These are phyloP conservation scores for Phrynocephalus forsythii DNA, from an alignment of 2,797 vertebrate genomes.

Conservation along the genomic window DNA sequence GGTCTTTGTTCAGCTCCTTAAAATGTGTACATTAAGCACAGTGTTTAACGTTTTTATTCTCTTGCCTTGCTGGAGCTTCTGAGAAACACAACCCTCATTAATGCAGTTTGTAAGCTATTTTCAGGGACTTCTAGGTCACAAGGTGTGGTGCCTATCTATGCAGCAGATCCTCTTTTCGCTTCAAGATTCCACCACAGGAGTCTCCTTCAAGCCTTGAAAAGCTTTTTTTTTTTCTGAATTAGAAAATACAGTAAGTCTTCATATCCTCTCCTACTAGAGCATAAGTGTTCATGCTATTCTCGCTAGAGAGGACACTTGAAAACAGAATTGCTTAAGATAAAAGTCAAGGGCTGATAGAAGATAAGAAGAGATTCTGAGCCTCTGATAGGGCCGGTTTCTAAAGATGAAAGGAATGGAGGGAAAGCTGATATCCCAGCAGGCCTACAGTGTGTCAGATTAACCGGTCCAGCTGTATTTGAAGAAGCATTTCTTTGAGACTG, in stretches of 20 bases:
- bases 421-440: constrained; percentile 7
- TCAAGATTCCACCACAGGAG: background rate
- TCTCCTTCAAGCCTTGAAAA: constrained; percentile 7
- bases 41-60: background rate
- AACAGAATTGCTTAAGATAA: constrained; percentile 43
- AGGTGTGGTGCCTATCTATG: background rate
- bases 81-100: background rate
- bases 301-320: constrained; percentile 25
- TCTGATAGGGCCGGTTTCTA: constrained; percentile 25
- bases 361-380: constrained; percentile 26
- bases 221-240: too few relatives aligned
- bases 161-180: constrained; percentile 4
- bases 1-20: background rate
- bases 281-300: constrained; percentile 19
- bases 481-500: constrained; percentile 22
- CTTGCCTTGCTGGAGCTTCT: background rate
- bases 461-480: constrained; percentile 5
- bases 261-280: constrained; percentile 8
- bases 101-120: constrained; percentile 18
- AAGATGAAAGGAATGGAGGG: constrained; percentile 26
- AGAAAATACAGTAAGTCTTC: constrained; percentile 1
- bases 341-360: constrained; percentile 43
- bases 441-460: constrained; percentile 30
- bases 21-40: background rate
- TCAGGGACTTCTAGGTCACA: constrained; percentile 18